Base-by-base conservation (phyloP, 53 echinoderm and acorn worm species). In the Stichopus horrens region DNA sequence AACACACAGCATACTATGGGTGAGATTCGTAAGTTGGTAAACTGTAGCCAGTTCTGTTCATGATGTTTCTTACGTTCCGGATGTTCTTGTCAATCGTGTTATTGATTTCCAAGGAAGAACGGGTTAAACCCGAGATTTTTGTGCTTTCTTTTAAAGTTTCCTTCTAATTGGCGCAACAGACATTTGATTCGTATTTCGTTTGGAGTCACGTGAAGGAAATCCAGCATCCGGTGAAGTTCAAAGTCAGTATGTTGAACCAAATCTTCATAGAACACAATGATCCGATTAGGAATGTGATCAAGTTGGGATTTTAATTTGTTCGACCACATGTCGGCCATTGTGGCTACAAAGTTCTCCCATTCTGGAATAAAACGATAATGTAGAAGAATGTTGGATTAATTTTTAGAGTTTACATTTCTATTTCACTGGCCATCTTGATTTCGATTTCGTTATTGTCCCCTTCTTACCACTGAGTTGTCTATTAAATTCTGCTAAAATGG, bases 141-240 rank as follows among this genome's bases (percentile, higher is more conserved):
- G 56, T 80, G 80, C 7, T 21, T 57, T 57, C 80, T n/a, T 55
- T 80, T 80, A 80, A 55, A 80, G 57, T 80, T 8, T 55, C 80
- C 80, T 7, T 55, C 18, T 55, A 56, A 14, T 6, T 80, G 16
- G 7, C 19, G 57, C 21, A 80, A 57, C 21, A 80, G 55, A 22
- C 80, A 80, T 19, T 55, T 7, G 14, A 80, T 80, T 55, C 80
- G 8, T 57, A 6, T 80, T 54, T 80, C 80, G 21, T 80, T 55
- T 5, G 16, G 57, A 9, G 80, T 1, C 5, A 80, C 56, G 9
- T 80, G 55, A 55, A 80, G 56, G 55, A 80, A 80, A 9, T 80
- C 9, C n/a, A 80, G 8, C 57, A 80, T 80, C 21, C 80, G 9
- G 4, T 20, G 55, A 11, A 80, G 5, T n/a, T 80, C 56, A 55